Evolutionary conservation across 2,888 invertebrate genomes (phyloP), one percentile per base, ranked within the genome.

Genomic region (Pachycephus smyrnensis): DNA sequence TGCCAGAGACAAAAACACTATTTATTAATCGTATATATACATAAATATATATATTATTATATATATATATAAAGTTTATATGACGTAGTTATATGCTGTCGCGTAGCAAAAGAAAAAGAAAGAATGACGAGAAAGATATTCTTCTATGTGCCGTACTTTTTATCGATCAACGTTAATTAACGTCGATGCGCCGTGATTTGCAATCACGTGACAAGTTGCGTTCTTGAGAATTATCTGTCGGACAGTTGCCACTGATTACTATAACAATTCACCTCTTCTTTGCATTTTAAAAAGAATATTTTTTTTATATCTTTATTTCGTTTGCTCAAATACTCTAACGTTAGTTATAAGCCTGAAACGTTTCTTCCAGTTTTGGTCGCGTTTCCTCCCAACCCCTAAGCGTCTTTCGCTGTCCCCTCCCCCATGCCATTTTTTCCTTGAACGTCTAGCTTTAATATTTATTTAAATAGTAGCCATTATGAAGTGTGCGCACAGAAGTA

Each of bases 111-210:
- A 76, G 79, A 77, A 79, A 77, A 12, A 36, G 69, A 79, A 74
- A 77, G 79, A 80, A 83, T 79, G 77, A 82, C 77, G 86, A 80
- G 83, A 80, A 83, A 79, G 81, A 88, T 90, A 89, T 90, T 90
- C 89, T 90, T 90, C 88, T 88, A 90, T 87, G 89, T 89, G 88
- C 89, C 88, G 89, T 89, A 88, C 86, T 87, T 89, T 87, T 87
- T 55, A 55, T 55, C 23, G 23, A 55, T 55, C 9, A 23, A 55
- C 23, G 23, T 55, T 55, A 55, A 23, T 23, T 23, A 23, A 23
- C 23, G 55, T 23, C 2, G 6, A 23, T 23, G 55, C 55, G 23
- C 9, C 55, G 55, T 55, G 55, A 55, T 55, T 55, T 55, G 23
- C 55, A 55, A 55, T 55, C 9, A 9, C 55, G 9, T 55, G 55